These are phyloP conservation scores for Vultur gryphus DNA, from an alignment of 2,797 vertebrate species.

Conservation along the genomic window DNA sequence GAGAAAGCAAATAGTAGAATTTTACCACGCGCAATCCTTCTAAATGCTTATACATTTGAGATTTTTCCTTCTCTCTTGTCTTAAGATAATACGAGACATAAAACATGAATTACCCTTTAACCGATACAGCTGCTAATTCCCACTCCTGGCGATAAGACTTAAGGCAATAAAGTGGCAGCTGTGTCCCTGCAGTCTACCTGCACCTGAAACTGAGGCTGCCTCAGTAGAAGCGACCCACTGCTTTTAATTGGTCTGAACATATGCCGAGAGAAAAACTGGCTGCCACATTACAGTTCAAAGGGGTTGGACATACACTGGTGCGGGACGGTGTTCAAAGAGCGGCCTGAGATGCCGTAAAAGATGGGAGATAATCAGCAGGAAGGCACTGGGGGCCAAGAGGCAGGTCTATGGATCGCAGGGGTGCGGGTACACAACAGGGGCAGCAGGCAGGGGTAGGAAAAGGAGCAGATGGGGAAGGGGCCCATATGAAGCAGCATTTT, in stretches of 20 bases:
- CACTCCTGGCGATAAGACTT: not conserved
- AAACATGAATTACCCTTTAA: not conserved
- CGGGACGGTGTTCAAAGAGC: fast-evolving
- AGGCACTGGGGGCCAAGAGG: not conserved
- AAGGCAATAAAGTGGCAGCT: not conserved
- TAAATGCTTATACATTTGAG: not conserved
- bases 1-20: not conserved
- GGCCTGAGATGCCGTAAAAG: not conserved
- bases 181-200: not conserved
- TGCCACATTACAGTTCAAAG: not conserved
- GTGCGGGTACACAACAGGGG: fast-evolving
- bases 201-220: not conserved
- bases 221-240: not conserved
- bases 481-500: not conserved
- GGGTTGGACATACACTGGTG: not conserved
- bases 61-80: not conserved
- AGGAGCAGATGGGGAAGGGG: not conserved
- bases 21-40: not conserved
- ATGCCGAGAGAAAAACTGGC: fast-evolving
- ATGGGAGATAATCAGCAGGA: not conserved
- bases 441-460: not conserved
- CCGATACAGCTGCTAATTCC: not conserved
- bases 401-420: fast-evolving
- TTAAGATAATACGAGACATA: not conserved
- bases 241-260: not conserved